Base-by-base conservation (phyloP, 2,797 vertebrate genomes). In the Halcyon leucocephala region DNA sequence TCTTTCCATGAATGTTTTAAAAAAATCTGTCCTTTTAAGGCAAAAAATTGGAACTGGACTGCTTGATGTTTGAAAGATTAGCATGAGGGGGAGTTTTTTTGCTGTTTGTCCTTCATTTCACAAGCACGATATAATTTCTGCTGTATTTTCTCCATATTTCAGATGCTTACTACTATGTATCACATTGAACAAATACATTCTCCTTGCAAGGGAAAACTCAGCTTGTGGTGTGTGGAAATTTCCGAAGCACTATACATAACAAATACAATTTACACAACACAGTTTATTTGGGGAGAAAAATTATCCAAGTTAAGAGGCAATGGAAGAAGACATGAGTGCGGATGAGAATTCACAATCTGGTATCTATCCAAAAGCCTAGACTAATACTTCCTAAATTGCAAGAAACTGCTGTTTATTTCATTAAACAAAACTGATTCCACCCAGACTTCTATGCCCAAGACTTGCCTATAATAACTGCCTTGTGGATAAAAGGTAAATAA, bases 121-220 rank as follows among this genome's bases (percentile, higher is more conserved):
- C 54, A 90, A 89, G 41, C 46, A 79, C 19, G 64, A 41, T 93
- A 62, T 84, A 80, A 97, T 96, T 94, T 92, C 86, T 95, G 73
- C 19, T 85, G 39, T 57, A 78, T 81, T 96, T 95, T 88, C 80
- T 81, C 57, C 5, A 1, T 93, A 86, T 97, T 97, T 93, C 85
- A 96, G 83, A 95, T 82, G 78, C 55, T 94, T 95, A 49, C 54
- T 76, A 55, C 74, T 73, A 78, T 35, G 20, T 18, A 88, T 81
- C 42, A 91, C 62, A 84, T 79, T 41, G 78, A 96, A 93, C 37
- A 96, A 49, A 71, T 82, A 77, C 3, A 6, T 82, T 73, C 35
- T 42, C 29, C 52, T 81, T 81, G 29, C 44, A 83, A 79, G 4
- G 7, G 13, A 10, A 91, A 89, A 83, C 44, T 82, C 61, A 77